Evolutionary conservation across 2,797 vertebrate genomes (phyloP).

Genomic region (Pseudomugil gertrudae): DNA sequence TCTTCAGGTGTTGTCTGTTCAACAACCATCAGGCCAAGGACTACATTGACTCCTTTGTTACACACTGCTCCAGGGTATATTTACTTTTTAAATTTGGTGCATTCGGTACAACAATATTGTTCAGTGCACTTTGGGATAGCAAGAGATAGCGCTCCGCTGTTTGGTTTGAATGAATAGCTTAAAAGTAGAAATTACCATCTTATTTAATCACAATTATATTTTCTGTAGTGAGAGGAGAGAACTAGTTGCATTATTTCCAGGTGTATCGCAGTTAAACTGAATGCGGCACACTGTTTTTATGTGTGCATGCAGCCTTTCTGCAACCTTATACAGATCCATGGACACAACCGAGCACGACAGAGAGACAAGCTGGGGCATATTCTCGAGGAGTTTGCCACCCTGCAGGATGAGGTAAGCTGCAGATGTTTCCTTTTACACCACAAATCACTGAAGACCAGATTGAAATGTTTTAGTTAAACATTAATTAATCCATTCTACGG

Average conservation of each 20-base stretch:
- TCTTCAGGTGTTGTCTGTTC: conserved; percentile 92
- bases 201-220: neutral
- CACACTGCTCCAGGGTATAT: conserved; percentile 95
- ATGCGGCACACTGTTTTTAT: neutral
- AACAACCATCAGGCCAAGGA: conserved; percentile 99
- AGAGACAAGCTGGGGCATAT: conserved; percentile 98
- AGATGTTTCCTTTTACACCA: neutral
- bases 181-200: neutral
- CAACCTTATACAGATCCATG: conserved; percentile 98
- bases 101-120: neutral
- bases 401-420: conserved; percentile 94
- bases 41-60: conserved; percentile 98
- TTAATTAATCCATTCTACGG: neutral
- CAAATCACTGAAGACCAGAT: neutral
- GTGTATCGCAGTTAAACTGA: neutral
- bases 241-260: neutral
- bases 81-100: neutral
- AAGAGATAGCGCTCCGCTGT: neutral
- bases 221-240: neutral
- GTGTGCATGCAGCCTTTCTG: conserved; percentile 89
- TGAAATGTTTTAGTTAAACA: too few relatives aligned
- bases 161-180: neutral
- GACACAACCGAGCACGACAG: conserved; percentile 97
- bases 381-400: conserved; percentile 96
- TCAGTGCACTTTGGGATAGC: neutral